Evolutionary conservation across 1,140 invertebrate species (phyloP).

Genomic region (Tigriopus japonicus): DNA sequence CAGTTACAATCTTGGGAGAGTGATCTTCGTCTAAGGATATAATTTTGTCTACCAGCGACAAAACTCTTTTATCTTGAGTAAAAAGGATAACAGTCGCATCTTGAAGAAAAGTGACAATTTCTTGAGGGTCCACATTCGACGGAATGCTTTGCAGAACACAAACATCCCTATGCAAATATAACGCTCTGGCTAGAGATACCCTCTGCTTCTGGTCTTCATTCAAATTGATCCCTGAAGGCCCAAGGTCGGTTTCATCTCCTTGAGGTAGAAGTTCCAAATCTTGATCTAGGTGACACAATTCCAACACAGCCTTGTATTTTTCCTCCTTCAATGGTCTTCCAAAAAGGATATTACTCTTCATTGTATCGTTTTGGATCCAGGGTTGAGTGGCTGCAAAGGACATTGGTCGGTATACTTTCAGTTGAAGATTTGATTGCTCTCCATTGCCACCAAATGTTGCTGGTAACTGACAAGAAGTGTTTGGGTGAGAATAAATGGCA

Average conservation of each 20-base stretch:
- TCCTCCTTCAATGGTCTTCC: slow-evolving; percentile 30
- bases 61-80: slow-evolving; percentile 70
- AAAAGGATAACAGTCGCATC: slow-evolving; percentile 64
- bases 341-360: slow-evolving; percentile 43
- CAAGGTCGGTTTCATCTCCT: slow-evolving; percentile 46
- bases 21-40: slow-evolving; percentile 62
- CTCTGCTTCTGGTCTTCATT: slow-evolving; percentile 34
- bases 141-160: slow-evolving; percentile 34
- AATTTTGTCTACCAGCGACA: slow-evolving; percentile 69
- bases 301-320: slow-evolving; percentile 29
- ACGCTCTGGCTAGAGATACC: slow-evolving; percentile 29
- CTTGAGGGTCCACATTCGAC: slow-evolving; percentile 32
- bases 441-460: slow-evolving; percentile 15
- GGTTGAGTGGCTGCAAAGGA: slow-evolving; percentile 38
- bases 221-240: slow-evolving; percentile 33
- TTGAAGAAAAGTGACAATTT: slow-evolving; percentile 69
- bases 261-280: slow-evolving; percentile 44
- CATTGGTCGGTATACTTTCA: slow-evolving; percentile 35
- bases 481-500: slow-evolving; percentile 32
- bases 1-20: slow-evolving; percentile 25
- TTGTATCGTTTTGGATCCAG: slow-evolving; percentile 37
- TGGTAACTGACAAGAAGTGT: not conserved
- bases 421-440: slow-evolving; percentile 26
- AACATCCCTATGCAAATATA: slow-evolving; percentile 29
- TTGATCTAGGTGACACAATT: slow-evolving; percentile 36